A percentile compares a stretch with the other conserved stretches of the same genome.
phyloP scores from a whole-genome alignment of 1,140 invertebrate species.

The Rhagoletis zephyria region DNA sequence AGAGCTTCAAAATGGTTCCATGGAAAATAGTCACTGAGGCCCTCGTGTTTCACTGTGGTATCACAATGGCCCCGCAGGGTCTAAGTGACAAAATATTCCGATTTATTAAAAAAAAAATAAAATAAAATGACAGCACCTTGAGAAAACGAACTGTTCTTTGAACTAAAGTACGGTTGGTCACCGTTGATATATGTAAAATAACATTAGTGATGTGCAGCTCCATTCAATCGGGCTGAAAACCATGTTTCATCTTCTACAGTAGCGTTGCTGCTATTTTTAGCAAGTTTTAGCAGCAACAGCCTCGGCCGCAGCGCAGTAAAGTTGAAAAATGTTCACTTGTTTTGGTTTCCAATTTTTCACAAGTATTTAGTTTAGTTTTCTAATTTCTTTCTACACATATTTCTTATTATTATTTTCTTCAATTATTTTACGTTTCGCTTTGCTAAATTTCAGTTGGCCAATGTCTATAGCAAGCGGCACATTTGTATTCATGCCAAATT shows the following conservation, averaged over 20 bases:
- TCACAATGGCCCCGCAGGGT: too few species aligned
- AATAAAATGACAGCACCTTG: too few species aligned
- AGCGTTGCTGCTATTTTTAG: slow-evolving; percentile 21
- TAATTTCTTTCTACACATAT: slow-evolving; percentile 6
- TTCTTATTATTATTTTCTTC: slow-evolving; percentile 42
- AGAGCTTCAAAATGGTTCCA: too few species aligned
- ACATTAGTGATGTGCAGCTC: background rate
- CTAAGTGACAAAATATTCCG: too few species aligned
- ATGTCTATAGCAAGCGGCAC: background rate
- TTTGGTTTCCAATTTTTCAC: slow-evolving; percentile 27
- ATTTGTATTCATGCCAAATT: slow-evolving; percentile 47
- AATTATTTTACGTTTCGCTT: slow-evolving; percentile 34
- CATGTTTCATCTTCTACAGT: background rate
- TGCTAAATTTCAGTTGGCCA: slow-evolving; percentile 22
- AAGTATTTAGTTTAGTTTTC: slow-evolving; percentile 53
- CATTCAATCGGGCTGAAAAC: slow-evolving; percentile 1
- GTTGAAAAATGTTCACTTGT: slow-evolving; percentile 33
- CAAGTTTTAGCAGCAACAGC: slow-evolving; percentile 25
- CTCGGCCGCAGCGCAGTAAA: slow-evolving; percentile 6
- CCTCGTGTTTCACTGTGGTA: too few species aligned
- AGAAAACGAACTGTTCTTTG: too few species aligned
- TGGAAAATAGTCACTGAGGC: too few species aligned
- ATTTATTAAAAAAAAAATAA: too few species aligned
- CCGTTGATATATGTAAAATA: too few species aligned
- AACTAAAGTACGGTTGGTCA: too few species aligned